A percentile compares a stretch with the other conserved stretches of the same genome.
Conservation (phyloP, 2,888 invertebrate genomes). For the Sceliomorpha sp. region DNA sequence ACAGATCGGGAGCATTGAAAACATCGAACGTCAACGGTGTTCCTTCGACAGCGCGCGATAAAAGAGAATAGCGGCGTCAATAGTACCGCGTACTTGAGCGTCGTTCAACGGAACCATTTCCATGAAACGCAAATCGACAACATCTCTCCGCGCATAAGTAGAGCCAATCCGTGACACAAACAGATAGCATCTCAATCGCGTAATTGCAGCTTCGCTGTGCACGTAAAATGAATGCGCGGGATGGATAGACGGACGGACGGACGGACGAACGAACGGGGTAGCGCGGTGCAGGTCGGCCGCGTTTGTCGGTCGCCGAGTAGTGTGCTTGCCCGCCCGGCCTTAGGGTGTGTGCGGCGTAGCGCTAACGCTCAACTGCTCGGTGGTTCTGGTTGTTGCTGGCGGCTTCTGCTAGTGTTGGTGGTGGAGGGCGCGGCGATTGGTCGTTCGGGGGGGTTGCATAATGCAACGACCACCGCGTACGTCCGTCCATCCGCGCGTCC, state of each 20-base stretch:
- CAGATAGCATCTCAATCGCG: slow-evolving; percentile 40
- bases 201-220: slow-evolving; percentile 41
- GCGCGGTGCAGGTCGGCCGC: slow-evolving; percentile 12
- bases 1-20: too few species aligned
- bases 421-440: slow-evolving; percentile 64
- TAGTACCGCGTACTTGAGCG: too few species aligned
- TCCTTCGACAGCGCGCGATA: too few species aligned
- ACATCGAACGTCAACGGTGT: too few species aligned
- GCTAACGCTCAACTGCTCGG: slow-evolving; percentile 2
- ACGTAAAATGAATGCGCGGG: slow-evolving; percentile 14
- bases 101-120: too few species aligned
- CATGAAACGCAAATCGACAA: slow-evolving; percentile 14
- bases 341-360: slow-evolving; percentile 19
- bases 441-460: slow-evolving; percentile 74
- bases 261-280: slow-evolving; percentile 15
- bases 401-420: slow-evolving; percentile 44
- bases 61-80: too few species aligned
- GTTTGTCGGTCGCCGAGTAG: slow-evolving; percentile 7
- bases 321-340: slow-evolving; percentile 4
- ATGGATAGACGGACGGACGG: slow-evolving; percentile 18
- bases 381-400: slow-evolving; percentile 25
- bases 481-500: slow-evolving; percentile 67
- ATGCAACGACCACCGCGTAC: slow-evolving; percentile 64
- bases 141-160: slow-evolving; percentile 27
- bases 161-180: slow-evolving; percentile 38